Evolutionary conservation across 2,797 vertebrate genomes (phyloP), one percentile per base, ranked within the genome.

Genomic region (Labeo calbasu): DNA sequence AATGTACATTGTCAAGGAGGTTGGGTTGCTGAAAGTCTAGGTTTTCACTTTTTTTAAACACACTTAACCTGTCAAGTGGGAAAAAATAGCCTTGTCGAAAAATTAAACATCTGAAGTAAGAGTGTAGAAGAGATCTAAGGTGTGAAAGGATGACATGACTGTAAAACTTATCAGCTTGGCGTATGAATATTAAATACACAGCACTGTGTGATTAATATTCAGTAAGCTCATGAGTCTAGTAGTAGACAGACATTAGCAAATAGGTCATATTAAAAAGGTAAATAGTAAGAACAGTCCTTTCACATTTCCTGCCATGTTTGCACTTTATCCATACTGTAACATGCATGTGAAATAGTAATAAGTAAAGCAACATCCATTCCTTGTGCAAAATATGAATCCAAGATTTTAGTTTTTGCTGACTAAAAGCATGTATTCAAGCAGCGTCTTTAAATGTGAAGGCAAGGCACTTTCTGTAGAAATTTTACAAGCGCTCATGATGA

Each of bases 161-260:
- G 55, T 77, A 59, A 43, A 59, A 43, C 73, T 28, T 77, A 11
- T 17, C 13, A 63, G 75, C 40, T 40, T 63, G 57, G 32, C 15
- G 48, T 59, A 65, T 63, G 59, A 78, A 78, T 65, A 65, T 78
- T 78, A 65, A 78, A 78, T 48, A 78, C 59, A 61, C 21, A 61
- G 36, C 2, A 0, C 10, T 77, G 36, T 61, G 77, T 78, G 77
- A 78, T 65, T 78, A 78, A 78, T 65, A 78, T 65, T 78, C 43
- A 78, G 65, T 10, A 78, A 15, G 77, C 43, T 65, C 5, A 28
- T 43, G 43, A 11, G 55, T 77, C n/a, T 14, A 77, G 71, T 53
- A 72, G 19, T 14, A 32, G 21, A 57, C 72, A 76, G 32, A 59
- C 7, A 23, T 40, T 76, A 53, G 32, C 36, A 59, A 43, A 77